phyloP scores from a whole-genome alignment of 2,113 vertebrate genomes.

The Neomonachus schauinslandi region DNA sequence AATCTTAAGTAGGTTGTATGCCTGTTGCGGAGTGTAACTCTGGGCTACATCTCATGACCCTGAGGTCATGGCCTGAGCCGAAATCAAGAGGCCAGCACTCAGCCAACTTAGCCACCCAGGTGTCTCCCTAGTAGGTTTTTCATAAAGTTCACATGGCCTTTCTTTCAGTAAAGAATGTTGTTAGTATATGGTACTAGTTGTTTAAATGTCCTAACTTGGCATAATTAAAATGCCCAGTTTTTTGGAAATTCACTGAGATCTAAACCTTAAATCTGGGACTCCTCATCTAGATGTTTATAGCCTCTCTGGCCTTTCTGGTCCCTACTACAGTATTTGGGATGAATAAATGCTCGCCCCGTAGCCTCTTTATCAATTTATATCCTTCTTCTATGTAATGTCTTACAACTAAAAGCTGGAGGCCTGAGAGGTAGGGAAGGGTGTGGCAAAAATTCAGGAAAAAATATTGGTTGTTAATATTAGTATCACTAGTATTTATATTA shows the following conservation, averaged over 20 bases:
- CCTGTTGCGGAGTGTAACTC: background rate
- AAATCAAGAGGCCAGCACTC: background rate
- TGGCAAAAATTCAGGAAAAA: background rate
- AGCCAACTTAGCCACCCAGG: background rate
- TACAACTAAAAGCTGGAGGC: background rate
- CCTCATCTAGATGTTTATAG: background rate
- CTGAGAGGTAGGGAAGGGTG: background rate
- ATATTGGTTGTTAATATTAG: background rate
- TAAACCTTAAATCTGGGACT: background rate
- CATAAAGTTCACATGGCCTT: background rate
- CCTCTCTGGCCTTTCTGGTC: background rate
- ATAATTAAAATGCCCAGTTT: background rate
- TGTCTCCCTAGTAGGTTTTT: background rate
- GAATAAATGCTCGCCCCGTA: background rate
- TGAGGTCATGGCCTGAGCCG: background rate
- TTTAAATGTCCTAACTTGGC: background rate
- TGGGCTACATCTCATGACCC: background rate
- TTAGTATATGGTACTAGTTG: background rate
- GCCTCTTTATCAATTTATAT: background rate
- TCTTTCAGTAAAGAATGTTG: background rate
- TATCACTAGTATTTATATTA: background rate
- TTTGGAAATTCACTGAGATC: background rate
- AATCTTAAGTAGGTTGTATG: background rate
- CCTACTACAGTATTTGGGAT: background rate
- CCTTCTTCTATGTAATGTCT: background rate